phyloP scores from a whole-genome alignment of 2,797 vertebrate genomes.

The Taenioides sp. region DNA sequence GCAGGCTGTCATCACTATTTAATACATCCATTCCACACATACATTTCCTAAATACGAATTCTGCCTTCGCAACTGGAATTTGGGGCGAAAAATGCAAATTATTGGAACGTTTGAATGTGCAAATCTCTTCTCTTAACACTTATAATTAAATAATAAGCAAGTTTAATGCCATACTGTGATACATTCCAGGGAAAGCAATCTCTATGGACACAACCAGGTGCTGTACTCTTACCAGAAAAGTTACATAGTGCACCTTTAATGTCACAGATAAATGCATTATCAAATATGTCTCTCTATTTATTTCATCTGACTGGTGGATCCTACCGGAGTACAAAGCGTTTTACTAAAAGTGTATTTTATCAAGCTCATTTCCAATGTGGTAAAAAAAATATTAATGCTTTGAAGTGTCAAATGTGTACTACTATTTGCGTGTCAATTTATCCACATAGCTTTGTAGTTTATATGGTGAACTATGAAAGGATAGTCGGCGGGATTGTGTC shows the following conservation, averaged over 20 bases:
- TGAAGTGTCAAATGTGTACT: constrained; percentile 60
- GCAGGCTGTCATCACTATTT: constrained; percentile 31
- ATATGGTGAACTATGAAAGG: constrained; percentile 59
- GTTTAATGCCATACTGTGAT: too few relatives aligned
- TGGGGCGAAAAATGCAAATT: neutral
- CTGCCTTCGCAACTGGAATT: too few relatives aligned
- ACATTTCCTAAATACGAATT: neutral
- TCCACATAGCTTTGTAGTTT: constrained; percentile 62
- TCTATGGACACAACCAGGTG: too few relatives aligned
- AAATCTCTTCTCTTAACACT: neutral
- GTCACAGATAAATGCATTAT: neutral
- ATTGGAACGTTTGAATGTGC: neutral
- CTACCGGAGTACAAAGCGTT: constrained; percentile 38
- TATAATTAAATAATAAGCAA: too few relatives aligned
- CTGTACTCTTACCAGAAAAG: too few relatives aligned
- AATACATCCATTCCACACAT: constrained; percentile 19
- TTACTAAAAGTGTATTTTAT: constrained; percentile 22
- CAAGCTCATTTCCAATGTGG: constrained; percentile 34
- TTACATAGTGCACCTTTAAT: too few relatives aligned
- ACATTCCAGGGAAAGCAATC: too few relatives aligned
- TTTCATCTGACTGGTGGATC: constrained; percentile 5
- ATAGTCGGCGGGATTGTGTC: constrained; percentile 16
- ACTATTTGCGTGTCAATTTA: constrained; percentile 34
- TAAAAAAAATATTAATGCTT: constrained; percentile 57
- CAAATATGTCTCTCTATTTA: constrained; percentile 8